Evolutionary conservation across 1,140 invertebrate species (phyloP).

Genomic region (Micrasema longulum): DNA sequence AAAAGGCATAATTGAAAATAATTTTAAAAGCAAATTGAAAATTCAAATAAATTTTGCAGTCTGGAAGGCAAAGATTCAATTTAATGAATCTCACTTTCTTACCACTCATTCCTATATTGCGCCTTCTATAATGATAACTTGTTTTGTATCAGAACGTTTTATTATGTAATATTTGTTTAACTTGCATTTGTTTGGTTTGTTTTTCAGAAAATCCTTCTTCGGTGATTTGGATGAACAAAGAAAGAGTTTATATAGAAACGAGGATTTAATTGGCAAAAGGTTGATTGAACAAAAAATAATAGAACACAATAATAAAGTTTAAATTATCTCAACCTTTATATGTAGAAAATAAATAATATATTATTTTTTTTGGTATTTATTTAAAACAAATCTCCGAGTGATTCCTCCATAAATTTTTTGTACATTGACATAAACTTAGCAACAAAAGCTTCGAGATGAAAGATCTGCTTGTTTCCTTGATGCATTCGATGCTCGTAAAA

Average conservation of each 20-base stretch:
- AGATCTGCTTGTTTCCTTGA: slow-evolving; percentile 93
- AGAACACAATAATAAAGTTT: background rate
- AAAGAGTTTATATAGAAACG: slow-evolving; percentile 4
- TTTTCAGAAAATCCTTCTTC: slow-evolving; percentile 29
- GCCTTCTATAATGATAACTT: too few relatives aligned
- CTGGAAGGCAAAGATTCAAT: too few relatives aligned
- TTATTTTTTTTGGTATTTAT: background rate
- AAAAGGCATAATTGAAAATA: too few relatives aligned
- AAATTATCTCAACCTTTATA: background rate
- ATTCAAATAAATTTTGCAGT: too few relatives aligned
- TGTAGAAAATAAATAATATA: slow-evolving; percentile 1
- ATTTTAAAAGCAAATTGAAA: too few relatives aligned
- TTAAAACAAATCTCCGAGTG: slow-evolving; percentile 61
- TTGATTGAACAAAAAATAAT: slow-evolving; percentile 16
- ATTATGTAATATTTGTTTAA: too few relatives aligned
- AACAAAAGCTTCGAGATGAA: slow-evolving; percentile 97
- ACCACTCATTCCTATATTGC: too few relatives aligned
- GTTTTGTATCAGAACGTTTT: too few relatives aligned
- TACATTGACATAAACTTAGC: slow-evolving; percentile 97
- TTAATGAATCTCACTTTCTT: too few relatives aligned
- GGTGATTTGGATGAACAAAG: slow-evolving; percentile 28
- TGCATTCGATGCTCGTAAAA: slow-evolving; percentile 92
- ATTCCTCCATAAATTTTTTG: slow-evolving; percentile 84
- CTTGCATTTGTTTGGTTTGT: too few relatives aligned
- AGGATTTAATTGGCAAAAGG: slow-evolving; percentile 1